Evolutionary conservation across 2,888 invertebrate genomes (phyloP).

Genomic region (Leucophora obtusa): DNA sequence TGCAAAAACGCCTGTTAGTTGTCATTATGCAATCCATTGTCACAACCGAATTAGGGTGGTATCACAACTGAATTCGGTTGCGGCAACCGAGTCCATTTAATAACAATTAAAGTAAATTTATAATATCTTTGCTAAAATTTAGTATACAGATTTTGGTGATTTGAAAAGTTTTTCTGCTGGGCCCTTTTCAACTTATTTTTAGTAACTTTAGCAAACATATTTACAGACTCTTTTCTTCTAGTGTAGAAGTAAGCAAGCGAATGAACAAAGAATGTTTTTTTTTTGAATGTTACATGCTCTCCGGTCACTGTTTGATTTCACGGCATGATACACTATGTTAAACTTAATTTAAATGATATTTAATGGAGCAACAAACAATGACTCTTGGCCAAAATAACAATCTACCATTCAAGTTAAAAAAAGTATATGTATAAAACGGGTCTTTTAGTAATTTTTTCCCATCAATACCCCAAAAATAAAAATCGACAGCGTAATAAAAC

Average conservation of each 20-base stretch:
- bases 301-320: conserved; percentile 40
- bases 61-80: too few species aligned
- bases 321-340: conserved; percentile 53
- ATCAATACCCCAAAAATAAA: conserved; percentile 7
- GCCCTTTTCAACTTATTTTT: too few species aligned
- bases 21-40: too few species aligned
- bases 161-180: too few species aligned
- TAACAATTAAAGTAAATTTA: too few species aligned
- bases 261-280: conserved; percentile 6
- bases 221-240: too few species aligned
- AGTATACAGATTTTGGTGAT: too few species aligned
- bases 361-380: conserved; percentile 50
- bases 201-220: too few species aligned
- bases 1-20: too few species aligned
- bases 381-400: conserved; percentile 37
- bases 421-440: background rate
- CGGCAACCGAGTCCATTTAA: too few species aligned
- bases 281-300: conserved; percentile 15
- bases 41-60: too few species aligned
- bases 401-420: background rate
- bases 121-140: too few species aligned
- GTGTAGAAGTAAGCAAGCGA: background rate
- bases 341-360: conserved; percentile 56
- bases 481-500: conserved; percentile 10
- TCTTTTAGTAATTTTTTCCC: conserved; percentile 40